Evolutionary conservation across 2,888 invertebrate genomes (phyloP).

Genomic region (Mylabris sibirica): DNA sequence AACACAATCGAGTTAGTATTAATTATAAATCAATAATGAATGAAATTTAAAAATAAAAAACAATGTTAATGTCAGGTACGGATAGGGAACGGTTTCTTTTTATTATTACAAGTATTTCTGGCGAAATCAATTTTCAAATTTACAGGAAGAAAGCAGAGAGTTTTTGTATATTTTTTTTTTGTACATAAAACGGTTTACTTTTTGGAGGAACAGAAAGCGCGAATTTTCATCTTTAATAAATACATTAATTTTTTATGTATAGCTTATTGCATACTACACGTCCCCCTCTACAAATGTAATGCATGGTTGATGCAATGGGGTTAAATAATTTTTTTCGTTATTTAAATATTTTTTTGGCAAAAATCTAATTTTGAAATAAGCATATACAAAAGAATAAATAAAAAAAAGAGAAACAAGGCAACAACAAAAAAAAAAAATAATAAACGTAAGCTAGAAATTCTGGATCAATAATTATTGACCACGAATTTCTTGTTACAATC

Average conservation of each 20-base stretch:
- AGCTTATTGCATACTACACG: constrained; percentile 59
- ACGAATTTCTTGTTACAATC: constrained; percentile 32
- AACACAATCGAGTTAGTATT: constrained; percentile 35
- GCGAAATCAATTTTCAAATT: constrained; percentile 6
- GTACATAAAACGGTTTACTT: constrained; percentile 15
- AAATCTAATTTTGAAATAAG: constrained; percentile 51
- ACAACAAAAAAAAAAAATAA: too few relatives aligned
- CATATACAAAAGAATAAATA: constrained; percentile 47
- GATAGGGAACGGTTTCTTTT: constrained; percentile 54
- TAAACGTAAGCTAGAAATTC: constrained; percentile 27
- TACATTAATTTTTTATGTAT: constrained; percentile 42
- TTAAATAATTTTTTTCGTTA: constrained; percentile 41
- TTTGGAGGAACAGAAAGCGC: constrained; percentile 14
- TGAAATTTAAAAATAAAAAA: too few relatives aligned
- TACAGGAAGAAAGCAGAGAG: neutral
- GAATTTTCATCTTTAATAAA: constrained; percentile 20
- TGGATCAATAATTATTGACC: constrained; percentile 35
- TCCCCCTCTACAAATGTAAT: constrained; percentile 54
- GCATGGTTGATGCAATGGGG: constrained; percentile 49
- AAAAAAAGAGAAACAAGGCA: neutral
- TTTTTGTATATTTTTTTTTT: neutral
- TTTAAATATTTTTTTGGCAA: constrained; percentile 45
- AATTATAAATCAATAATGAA: constrained; percentile 43
- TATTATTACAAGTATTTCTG: constrained; percentile 4
- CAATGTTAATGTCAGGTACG: constrained; percentile 56